Conservation (phyloP, 2,797 vertebrate species). For the Etheostoma nigrum region DNA sequence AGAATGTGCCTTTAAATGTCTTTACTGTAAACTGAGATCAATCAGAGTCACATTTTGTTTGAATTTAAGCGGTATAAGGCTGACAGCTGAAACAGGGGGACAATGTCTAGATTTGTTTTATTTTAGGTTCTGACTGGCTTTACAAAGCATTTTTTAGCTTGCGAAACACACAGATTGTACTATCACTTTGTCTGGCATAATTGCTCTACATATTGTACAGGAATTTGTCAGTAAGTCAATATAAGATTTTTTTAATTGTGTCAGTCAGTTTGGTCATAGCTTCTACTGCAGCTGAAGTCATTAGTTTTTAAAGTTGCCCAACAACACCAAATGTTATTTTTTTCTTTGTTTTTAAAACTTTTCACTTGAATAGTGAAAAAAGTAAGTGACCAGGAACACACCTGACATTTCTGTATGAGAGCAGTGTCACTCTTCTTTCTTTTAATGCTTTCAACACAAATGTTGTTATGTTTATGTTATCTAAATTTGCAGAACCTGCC, state of each 20-base stretch:
- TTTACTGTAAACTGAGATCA: slow-evolving; percentile 47
- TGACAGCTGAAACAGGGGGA: neutral
- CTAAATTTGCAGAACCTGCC: neutral
- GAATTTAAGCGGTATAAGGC: slow-evolving; percentile 26
- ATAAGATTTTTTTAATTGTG: neutral
- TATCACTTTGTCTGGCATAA: neutral
- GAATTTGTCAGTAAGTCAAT: neutral
- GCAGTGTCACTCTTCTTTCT: neutral
- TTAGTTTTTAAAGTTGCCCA: neutral
- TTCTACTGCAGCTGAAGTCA: neutral
- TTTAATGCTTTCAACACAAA: neutral
- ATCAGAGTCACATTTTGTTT: slow-evolving; percentile 36
- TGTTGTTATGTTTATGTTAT: neutral
- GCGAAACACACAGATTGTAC: neutral
- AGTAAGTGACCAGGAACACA: slow-evolving; percentile 2
- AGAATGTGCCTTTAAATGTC: slow-evolving; percentile 82
- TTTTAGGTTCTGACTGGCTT: slow-evolving; percentile 10
- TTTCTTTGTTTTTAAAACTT: neutral
- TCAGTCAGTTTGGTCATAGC: neutral
- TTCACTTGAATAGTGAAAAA: neutral
- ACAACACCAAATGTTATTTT: neutral
- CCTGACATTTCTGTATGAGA: neutral
- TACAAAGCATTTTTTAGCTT: slow-evolving; percentile 8
- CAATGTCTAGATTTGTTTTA: slow-evolving; percentile 11
- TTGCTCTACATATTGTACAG: slow-evolving; percentile 5